These are phyloP conservation scores for Bursaphelenchus okinawaensis DNA, from an alignment of 2,888 invertebrate genomes.

Conservation along the genomic window DNA sequence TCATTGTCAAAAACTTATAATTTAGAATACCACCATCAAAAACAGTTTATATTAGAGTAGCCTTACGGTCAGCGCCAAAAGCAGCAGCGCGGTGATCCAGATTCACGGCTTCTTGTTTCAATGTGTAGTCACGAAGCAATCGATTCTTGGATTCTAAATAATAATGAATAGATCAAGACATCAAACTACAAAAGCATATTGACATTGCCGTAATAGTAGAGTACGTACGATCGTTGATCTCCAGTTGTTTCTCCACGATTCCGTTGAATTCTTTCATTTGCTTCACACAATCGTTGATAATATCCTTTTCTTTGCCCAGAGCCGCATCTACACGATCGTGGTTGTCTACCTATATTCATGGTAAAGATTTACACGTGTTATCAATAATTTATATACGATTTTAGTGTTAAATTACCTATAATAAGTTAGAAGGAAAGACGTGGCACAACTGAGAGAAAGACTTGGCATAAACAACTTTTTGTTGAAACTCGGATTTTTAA, in stretches of 20 bases:
- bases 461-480: background rate
- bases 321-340: conserved; percentile 45
- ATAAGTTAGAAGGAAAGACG: background rate
- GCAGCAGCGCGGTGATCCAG: conserved; percentile 42
- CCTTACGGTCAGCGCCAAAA: conserved; percentile 33
- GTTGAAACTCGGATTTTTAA: too few species aligned
- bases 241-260: conserved; percentile 44
- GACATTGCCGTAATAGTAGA: too few species aligned
- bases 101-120: conserved; percentile 50
- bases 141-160: conserved; percentile 39
- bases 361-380: too few species aligned
- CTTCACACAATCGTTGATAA: conserved; percentile 36
- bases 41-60: conserved; percentile 3
- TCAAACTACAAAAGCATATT: background rate
- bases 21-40: too few species aligned
- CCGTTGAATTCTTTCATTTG: conserved; percentile 45
- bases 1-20: too few species aligned
- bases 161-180: too few species aligned
- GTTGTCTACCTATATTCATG: conserved; percentile 45
- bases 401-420: too few species aligned
- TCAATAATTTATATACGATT: too few species aligned
- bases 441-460: background rate
- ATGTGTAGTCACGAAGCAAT: conserved; percentile 42
- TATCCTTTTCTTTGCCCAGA: conserved; percentile 47
- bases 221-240: conserved; percentile 35